Evolutionary conservation across 2,888 invertebrate genomes (phyloP).

Genomic region (Agonopterix alstromeriana): DNA sequence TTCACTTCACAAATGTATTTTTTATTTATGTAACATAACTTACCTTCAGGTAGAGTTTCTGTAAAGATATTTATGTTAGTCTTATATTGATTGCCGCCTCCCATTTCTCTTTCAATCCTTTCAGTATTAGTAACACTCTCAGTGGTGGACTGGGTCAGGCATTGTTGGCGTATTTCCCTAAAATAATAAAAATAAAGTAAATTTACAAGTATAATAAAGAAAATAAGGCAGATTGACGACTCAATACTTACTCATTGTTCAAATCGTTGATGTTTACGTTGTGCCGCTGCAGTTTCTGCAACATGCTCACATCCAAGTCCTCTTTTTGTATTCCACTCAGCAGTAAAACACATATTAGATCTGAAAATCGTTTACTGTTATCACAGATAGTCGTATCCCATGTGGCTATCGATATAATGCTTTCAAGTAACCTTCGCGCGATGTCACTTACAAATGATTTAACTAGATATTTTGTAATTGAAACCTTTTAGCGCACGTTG

Average conservation of each 20-base stretch:
- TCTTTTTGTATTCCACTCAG: constrained; percentile 62
- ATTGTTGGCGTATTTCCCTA: constrained; percentile 9
- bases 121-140: background rate
- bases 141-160: background rate
- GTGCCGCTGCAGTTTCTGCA: constrained; percentile 48
- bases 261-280: constrained; percentile 53
- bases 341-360: constrained; percentile 59
- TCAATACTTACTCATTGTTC: constrained; percentile 48
- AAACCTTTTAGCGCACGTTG: constrained; percentile 60
- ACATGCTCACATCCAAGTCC: constrained; percentile 44
- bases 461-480: constrained; percentile 31
- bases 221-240: background rate
- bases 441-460: constrained; percentile 11
- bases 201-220: background rate
- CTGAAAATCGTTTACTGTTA: constrained; percentile 35
- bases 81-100: background rate
- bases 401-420: background rate
- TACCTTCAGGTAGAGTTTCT: background rate
- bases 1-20: background rate
- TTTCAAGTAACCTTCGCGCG: background rate
- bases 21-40: background rate
- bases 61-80: background rate
- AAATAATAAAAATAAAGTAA: constrained; percentile 1
- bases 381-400: constrained; percentile 1
- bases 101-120: background rate